phyloP scores from a whole-genome alignment of 2,888 invertebrate genomes.

The Drosophila paranaensis region DNA sequence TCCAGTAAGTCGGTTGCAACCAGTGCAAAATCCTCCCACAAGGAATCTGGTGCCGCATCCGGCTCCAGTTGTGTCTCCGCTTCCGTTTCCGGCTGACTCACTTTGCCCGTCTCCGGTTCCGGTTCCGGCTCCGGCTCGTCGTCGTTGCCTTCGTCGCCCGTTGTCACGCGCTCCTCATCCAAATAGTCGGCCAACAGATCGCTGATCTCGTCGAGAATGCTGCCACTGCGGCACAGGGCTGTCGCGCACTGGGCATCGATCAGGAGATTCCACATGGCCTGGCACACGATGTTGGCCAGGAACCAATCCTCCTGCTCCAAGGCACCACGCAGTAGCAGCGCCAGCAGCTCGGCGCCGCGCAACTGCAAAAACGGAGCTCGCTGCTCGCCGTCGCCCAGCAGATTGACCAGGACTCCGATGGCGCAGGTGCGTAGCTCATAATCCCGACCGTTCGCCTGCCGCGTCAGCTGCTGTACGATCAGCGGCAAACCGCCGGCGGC shows the following conservation, averaged over 20 bases:
- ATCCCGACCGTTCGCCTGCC: conserved; percentile 84
- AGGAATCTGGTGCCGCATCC: conserved; percentile 55
- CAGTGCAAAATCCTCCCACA: conserved; percentile 91
- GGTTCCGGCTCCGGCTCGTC: conserved; percentile 24
- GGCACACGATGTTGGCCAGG: conserved; percentile 90
- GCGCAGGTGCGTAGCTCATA: conserved; percentile 90
- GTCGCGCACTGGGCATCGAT: conserved; percentile 85
- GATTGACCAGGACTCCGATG: conserved; percentile 93
- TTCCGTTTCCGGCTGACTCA: background rate
- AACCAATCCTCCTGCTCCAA: conserved; percentile 88
- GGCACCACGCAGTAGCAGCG: conserved; percentile 86
- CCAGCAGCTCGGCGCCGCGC: conserved; percentile 86
- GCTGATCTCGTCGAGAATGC: conserved; percentile 86
- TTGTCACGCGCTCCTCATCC: conserved; percentile 87
- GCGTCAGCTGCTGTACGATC: conserved; percentile 84
- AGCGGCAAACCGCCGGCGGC: conserved; percentile 88
- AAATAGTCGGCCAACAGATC: conserved; percentile 86
- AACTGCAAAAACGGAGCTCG: conserved; percentile 86
- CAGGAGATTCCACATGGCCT: conserved; percentile 90
- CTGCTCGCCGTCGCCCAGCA: conserved; percentile 87
- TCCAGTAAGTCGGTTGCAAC: conserved; percentile 91
- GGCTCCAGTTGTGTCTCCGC: conserved; percentile 20
- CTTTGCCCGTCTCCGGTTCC: conserved; percentile 16
- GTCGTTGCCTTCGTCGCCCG: conserved; percentile 37
- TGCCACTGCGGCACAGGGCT: conserved; percentile 69